A percentile compares a stretch with the other conserved stretches of the same genome.
Conservation (phyloP, 2,888 invertebrate genomes). For the Hydrotaea diabolus region DNA sequence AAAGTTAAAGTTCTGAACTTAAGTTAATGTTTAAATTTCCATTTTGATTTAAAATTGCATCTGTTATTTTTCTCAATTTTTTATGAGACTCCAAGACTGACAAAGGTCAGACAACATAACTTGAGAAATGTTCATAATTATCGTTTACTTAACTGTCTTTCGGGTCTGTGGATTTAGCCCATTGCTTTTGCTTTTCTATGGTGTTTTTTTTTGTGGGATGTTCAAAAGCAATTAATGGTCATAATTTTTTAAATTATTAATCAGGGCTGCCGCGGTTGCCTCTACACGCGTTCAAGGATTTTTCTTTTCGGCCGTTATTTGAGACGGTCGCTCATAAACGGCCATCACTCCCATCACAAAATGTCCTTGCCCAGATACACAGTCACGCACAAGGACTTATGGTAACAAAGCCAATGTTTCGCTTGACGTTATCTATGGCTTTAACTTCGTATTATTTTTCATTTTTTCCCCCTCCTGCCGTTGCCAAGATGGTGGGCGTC, state of each 20-base stretch:
- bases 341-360: background rate
- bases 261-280: background rate
- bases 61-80: background rate
- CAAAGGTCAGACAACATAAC: background rate
- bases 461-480: background rate
- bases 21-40: background rate
- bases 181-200: background rate
- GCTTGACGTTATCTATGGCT: background rate
- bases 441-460: background rate
- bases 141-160: background rate
- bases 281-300: background rate
- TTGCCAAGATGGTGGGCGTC: too few relatives aligned
- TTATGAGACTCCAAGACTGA: background rate
- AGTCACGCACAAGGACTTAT: background rate
- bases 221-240: background rate
- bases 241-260: background rate
- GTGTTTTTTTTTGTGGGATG: background rate
- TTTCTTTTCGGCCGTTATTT: background rate
- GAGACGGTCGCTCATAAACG: background rate
- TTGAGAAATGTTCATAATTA: background rate
- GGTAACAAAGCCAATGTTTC: background rate
- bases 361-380: background rate
- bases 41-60: background rate
- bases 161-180: background rate
- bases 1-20: background rate